Base-by-base conservation (phyloP, 1,140 invertebrate genomes). In the Drosophila micromelanica region DNA sequence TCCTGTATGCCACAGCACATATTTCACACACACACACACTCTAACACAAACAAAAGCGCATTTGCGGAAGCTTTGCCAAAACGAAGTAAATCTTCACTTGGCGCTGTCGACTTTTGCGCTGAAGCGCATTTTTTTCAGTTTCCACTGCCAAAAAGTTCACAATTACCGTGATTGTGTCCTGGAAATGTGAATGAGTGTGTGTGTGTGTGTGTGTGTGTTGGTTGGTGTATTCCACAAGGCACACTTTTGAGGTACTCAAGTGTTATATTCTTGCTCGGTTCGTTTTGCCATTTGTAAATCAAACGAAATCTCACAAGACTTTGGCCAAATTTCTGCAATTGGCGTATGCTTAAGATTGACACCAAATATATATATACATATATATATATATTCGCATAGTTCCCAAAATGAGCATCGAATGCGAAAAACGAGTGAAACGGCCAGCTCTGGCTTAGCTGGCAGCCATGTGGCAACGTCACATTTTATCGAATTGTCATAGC, bases 81-180 rank as follows among this genome's bases (percentile, higher is more conserved):
- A 65, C 55, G 73, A 72, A 76, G 60, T 76, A 76, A 76, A 72
- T 76, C 73, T 76, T 76, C 61, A 49, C 73, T 76, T 76, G 68
- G 55, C 73, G 35, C 73, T 72, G 72, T 74, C 67, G 67, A 63
- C 72, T 74, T 74, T 75, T 54, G 55, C 42, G 54, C 46, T 70
- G 42, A 48, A 46, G 40, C 63, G 48, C 23, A 54, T 30, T 69
- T 60, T 63, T 61, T 63, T 27, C 72, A 54, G 17, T 46, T 62
- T n/a, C 23, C 54, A 63, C 56, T 76, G 73, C 73, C 73, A 76
- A 76, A 76, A 76, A 71, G 73, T 72, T 70, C 55, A 60, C 73
- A 76, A 76, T 76, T 76, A 76, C 73, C 73, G 60, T 76, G 73
- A 76, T 76, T 76, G 73, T 76, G 54, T 72, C 52, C 46, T 59